Percentiles rank a stretch among this genome's conserved stretches.
Conservation (phyloP, 1,140 invertebrate species). For the Colletes latitarsis region DNA sequence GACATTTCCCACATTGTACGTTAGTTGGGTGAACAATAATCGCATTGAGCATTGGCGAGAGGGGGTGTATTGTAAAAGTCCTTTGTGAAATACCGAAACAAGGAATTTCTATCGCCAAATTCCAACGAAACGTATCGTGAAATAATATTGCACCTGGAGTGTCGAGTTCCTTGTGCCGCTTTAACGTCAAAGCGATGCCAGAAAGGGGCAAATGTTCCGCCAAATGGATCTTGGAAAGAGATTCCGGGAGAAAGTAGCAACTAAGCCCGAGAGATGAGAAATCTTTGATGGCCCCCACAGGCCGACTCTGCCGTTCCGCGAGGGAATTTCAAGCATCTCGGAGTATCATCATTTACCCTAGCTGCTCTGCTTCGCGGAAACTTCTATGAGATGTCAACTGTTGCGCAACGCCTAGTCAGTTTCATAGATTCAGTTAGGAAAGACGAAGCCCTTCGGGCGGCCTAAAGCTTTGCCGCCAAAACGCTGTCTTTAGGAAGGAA, state of each 20-base stretch:
- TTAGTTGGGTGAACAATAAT: no score
- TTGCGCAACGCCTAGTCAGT: conserved; percentile 7
- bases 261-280: not conserved
- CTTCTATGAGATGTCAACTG: conserved; percentile 17
- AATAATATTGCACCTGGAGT: not conserved
- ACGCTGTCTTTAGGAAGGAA: no score
- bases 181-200: conserved; percentile 7
- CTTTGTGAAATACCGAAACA: no score
- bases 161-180: not conserved
- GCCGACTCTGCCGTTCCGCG: not conserved
- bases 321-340: conserved; percentile 19
- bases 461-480: not conserved
- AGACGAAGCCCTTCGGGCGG: not conserved
- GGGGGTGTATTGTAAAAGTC: no score
- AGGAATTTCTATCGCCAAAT: no score
- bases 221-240: conserved; percentile 6
- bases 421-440: not conserved
- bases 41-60: no score
- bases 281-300: conserved; percentile 22
- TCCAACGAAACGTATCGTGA: no score
- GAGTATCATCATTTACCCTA: conserved; percentile 17
- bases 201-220: not conserved
- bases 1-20: no score
- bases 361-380: not conserved
- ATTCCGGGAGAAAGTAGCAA: conserved; percentile 24